phyloP scores from a whole-genome alignment of 2,797 vertebrate genomes.

The Etheostoma nigrum region DNA sequence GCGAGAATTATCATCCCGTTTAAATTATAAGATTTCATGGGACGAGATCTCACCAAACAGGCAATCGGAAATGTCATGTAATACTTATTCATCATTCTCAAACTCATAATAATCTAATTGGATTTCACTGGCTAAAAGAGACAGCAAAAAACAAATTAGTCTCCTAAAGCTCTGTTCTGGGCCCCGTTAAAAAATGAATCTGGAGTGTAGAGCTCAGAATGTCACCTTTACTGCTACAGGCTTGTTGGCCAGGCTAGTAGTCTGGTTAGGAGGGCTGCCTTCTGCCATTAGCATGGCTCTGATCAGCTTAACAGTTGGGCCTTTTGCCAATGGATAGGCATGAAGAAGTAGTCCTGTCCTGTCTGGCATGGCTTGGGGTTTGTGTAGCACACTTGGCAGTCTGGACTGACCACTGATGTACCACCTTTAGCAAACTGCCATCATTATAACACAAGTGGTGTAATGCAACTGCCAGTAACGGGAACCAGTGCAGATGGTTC shows the following conservation, averaged over 20 bases:
- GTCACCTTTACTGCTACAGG: conserved; percentile 66
- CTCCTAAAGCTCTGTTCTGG: conserved; percentile 42
- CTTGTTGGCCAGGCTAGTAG: conserved; percentile 58
- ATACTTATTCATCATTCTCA: conserved; percentile 14
- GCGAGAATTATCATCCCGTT: too few relatives aligned
- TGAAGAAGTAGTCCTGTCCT: conserved; percentile 39
- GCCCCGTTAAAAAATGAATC: conserved; percentile 71
- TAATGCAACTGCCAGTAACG: conserved; percentile 40
- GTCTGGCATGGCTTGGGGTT: conserved; percentile 53
- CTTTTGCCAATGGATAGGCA: conserved; percentile 56
- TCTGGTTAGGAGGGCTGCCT: conserved; percentile 69
- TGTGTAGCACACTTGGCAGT: conserved; percentile 67
- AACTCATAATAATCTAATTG: conserved; percentile 6
- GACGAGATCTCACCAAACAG: background rate
- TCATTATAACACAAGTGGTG: conserved; percentile 56
- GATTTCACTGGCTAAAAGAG: conserved; percentile 46
- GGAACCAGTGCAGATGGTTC: conserved; percentile 31
- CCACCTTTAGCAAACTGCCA: conserved; percentile 69
- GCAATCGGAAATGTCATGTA: conserved; percentile 13
- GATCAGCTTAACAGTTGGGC: conserved; percentile 65
- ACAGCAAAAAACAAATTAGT: conserved; percentile 15
- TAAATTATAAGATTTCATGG: too few relatives aligned
- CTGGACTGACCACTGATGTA: conserved; percentile 64
- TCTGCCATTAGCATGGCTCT: conserved; percentile 75
- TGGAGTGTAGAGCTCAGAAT: conserved; percentile 53